A percentile compares a stretch with the other conserved stretches of the same genome.
Evolutionary conservation across 2,888 invertebrate genomes (phyloP).

Genomic region (Gasteruption jaculator): DNA sequence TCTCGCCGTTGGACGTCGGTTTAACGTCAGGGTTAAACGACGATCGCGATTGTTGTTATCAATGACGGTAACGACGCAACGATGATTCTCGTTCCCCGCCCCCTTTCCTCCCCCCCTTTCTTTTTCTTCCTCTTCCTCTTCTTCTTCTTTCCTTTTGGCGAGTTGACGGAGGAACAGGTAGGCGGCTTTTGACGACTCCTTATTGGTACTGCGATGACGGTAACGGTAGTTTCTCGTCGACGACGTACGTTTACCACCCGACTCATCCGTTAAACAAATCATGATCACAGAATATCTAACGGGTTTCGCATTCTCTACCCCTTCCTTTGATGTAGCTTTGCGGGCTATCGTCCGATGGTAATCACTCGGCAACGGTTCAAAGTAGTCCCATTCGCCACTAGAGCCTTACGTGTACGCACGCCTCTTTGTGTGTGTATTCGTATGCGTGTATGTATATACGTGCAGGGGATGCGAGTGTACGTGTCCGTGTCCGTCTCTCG

Average conservation of each 20-base stretch:
- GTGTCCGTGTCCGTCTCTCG: no score
- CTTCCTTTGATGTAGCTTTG: no score
- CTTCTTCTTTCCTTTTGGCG: constrained; percentile 1
- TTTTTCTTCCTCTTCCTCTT: constrained; percentile 7
- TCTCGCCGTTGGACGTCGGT: neutral
- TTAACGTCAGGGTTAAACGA: no score
- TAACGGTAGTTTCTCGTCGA: constrained; percentile 31
- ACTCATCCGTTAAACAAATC: constrained; percentile 44
- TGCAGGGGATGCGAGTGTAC: no score
- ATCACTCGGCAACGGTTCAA: no score
- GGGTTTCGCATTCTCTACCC: constrained; percentile 44
- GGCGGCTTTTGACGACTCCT: no score
- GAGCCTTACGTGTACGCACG: constrained; percentile 4
- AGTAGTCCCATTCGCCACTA: no score
- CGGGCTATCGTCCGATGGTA: no score
- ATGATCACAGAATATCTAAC: constrained; percentile 43
- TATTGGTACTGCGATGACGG: constrained; percentile 4
- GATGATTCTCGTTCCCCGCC: constrained; percentile 18
- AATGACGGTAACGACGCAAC: neutral
- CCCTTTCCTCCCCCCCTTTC: constrained; percentile 17
- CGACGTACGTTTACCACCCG: constrained; percentile 40
- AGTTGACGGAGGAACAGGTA: no score
- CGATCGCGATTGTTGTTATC: neutral
- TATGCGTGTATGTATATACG: neutral
- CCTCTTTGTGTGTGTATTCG: neutral